phyloP scores from a whole-genome alignment of 2,797 vertebrate species.

The Peromyscus melanophrys region DNA sequence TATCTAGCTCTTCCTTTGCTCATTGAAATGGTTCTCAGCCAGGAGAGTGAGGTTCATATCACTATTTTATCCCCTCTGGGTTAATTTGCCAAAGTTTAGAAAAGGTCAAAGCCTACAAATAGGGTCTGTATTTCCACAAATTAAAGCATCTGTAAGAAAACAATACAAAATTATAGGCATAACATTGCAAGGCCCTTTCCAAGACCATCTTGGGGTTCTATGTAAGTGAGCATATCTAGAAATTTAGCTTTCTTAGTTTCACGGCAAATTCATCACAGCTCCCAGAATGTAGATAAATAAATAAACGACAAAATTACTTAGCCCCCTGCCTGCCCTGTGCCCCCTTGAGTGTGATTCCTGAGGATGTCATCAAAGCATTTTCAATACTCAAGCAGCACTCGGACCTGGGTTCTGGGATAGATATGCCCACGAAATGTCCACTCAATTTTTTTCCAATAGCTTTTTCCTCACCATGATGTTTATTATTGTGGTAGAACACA shows the following conservation, averaged over 20 bases:
- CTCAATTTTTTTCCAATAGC: background rate
- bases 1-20: conserved; percentile 15
- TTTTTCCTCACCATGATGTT: background rate
- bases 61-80: background rate
- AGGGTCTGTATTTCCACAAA: background rate
- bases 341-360: background rate
- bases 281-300: background rate
- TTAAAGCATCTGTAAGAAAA: conserved; percentile 30
- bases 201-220: background rate
- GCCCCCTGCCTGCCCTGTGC: background rate
- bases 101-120: background rate
- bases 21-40: background rate
- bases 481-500: background rate
- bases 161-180: background rate
- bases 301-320: background rate
- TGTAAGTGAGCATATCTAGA: background rate
- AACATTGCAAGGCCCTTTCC: background rate
- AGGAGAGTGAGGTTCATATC: background rate
- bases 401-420: background rate
- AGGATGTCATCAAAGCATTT: background rate
- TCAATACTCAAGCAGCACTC: background rate
- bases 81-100: conserved; percentile 32
- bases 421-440: background rate
- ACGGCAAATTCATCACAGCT: background rate
- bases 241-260: background rate